Evolutionary conservation across 37 sponge, comb jelly and placozoan genomes (phyloP), one percentile per base, ranked within the genome.

Genomic region (Ephydatia muelleri): DNA sequence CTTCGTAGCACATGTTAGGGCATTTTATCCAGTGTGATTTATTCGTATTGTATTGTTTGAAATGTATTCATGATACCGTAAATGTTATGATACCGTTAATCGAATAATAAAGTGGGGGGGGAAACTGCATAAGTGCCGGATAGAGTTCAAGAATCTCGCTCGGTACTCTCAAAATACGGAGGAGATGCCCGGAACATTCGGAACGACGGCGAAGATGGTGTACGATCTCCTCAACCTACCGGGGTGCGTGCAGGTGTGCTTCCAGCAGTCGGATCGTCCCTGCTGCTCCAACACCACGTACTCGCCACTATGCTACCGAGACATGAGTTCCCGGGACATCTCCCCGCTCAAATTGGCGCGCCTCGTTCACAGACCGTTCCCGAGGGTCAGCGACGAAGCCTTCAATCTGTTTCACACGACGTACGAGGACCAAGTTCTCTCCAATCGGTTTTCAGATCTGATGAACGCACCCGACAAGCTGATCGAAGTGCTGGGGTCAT

Each of bases 211-310:
- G 0, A n/a, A 35, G 8, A 30, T 34, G 57, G 72, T 83, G 65
- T 73, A 83, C 35, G 83, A 83, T 26, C 72, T 83, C 11, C 33
- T 73, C 21, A 73, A 47, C 30, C 82, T 70, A 36, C 82, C 82
- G 27, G 68, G 70, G 30, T 82, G 82, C 70, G 72, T 82, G 0
- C 35, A 32, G 25, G 82, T 82, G 32, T 82, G 82, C 49, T 16
- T 77, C 21, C 49, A 77, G 29, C 57, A 26, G 16, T 34, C 77
- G 16, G 21, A 49, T 26, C 77, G 77, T 3, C 77, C 77, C 4
- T 77, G 77, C 77, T 16, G 57, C n/a, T 28, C 40, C 57, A 77
- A 77, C 48, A 77, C 77, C 16, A 77, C 57, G 49, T 77, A 77
- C 77, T 3, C 77, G 40, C 77, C 77, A 16, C 27, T 47, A 19